These are phyloP conservation scores for Rhodinocichla rosea DNA, from an alignment of 2,113 vertebrate genomes.

Conservation along the genomic window DNA sequence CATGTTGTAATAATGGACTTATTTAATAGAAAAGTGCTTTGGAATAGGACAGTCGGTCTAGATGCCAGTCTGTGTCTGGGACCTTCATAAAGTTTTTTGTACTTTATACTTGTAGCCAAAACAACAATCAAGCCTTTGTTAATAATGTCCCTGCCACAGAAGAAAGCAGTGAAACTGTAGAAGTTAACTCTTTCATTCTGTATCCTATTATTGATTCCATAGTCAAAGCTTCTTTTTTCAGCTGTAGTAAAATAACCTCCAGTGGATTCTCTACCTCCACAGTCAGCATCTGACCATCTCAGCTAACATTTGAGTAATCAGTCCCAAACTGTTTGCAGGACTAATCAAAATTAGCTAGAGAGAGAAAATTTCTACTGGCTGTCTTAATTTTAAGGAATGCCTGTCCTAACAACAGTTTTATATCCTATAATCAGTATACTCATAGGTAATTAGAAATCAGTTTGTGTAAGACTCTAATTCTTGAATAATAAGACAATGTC, in stretches of 20 bases:
- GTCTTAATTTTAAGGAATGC: neutral
- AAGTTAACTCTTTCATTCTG: slow-evolving; percentile 25
- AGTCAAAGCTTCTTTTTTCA: neutral
- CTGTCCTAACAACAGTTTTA: neutral
- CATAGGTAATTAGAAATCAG: neutral
- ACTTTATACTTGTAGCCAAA: neutral
- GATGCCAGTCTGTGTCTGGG: slow-evolving; percentile 18
- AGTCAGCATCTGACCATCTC: neutral
- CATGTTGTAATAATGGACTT: slow-evolving; percentile 27
- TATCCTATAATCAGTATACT: neutral
- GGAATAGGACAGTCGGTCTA: slow-evolving; percentile 28
- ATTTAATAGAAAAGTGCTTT: slow-evolving; percentile 46
- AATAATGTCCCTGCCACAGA: neutral
- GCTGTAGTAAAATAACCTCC: neutral
- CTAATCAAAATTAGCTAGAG: neutral
- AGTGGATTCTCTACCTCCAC: neutral
- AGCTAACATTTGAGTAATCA: neutral
- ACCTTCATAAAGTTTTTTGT: slow-evolving; percentile 18
- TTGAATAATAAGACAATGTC: neutral
- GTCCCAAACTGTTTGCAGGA: neutral
- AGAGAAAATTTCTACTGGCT: neutral
- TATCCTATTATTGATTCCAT: neutral
- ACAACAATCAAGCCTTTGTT: slow-evolving; percentile 54
- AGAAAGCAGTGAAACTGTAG: neutral
- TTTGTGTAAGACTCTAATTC: neutral